Evolutionary conservation across 2,797 vertebrate species (phyloP), one percentile per base, ranked within the genome.

Genomic region (Alcedo atthis): DNA sequence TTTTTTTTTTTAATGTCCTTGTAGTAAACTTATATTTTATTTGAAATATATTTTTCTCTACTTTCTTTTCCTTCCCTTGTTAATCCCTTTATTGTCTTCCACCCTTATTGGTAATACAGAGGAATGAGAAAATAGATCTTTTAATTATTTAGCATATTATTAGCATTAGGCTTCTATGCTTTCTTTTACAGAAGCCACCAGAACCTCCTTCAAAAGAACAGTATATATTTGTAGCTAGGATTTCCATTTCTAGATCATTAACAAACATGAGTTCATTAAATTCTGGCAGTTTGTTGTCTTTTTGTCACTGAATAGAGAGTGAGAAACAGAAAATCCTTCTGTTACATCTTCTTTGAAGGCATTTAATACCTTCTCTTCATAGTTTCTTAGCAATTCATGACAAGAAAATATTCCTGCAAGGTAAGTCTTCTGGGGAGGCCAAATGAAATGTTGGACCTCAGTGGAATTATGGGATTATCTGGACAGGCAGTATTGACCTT

Each of bases 391-490:
- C 21, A 35, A 55, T 10, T 61, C 67, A 25, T 5, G 78, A 86
- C 94, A 92, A 90, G 81, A 43, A 93, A 92, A 95, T 91, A 85
- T 58, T 93, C 68, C 76, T 85, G 84, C 90, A 89, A 92, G 92
- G 88, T 96, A 75, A 68, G 69, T 49, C 71, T 80, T 78, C 68
- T 5, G 15, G 68, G 81, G 84, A 93, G 75, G 84, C 86, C 86
- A 89, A 93, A 92, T 73, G 92, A 92, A 94, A 92, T 58, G 78
- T 1, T 92, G 92, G 93, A 79, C 83, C 67, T 84, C 18, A 1
- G 70, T 1, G 78, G 90, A 94, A 84, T 94, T 92, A 92, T 37
- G 86, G 92, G 71, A 94, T 95, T 81, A 85, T 84, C 88, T 61
- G 62, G 71, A 73, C 93, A 94, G 84, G 84, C 89, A 82, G 46